A percentile compares a stretch with the other conserved stretches of the same genome.
Conservation (phyloP, 2,888 invertebrate genomes). For the Parnassius mnemosyne region DNA sequence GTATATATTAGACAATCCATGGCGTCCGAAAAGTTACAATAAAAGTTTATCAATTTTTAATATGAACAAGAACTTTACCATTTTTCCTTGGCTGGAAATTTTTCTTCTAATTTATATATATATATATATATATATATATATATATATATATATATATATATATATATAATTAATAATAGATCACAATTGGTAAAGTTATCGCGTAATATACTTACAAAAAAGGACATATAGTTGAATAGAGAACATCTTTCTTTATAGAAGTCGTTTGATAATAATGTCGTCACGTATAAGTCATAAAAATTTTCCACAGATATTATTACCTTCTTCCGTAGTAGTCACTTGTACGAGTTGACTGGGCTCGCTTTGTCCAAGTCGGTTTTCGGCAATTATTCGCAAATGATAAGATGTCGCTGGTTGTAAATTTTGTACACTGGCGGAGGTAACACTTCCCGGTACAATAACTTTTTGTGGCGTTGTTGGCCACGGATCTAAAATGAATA, state of each 20-base stretch:
- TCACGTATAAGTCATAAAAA: no score
- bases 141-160: no score
- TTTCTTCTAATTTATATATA: no score
- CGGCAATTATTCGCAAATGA: constrained; percentile 92
- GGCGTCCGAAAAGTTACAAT: no score
- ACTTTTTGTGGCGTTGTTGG: constrained; percentile 90
- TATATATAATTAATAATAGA: background rate
- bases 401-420: constrained; percentile 93
- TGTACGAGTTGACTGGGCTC: constrained; percentile 92
- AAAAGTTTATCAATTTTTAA: no score
- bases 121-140: no score
- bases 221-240: no score
- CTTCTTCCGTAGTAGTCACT: constrained; percentile 92
- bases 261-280: no score
- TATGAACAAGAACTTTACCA: no score
- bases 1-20: no score
- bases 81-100: no score
- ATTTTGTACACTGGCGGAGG: constrained; percentile 88
- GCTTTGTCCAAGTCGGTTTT: constrained; percentile 93
- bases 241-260: no score
- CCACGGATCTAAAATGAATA: constrained; percentile 85
- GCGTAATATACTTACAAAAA: background rate
- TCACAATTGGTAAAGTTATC: background rate
- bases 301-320: constrained; percentile 50
- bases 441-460: constrained; percentile 90